Conservation (phyloP, 2,797 vertebrate species). For the Pyrocephalus nanus region DNA sequence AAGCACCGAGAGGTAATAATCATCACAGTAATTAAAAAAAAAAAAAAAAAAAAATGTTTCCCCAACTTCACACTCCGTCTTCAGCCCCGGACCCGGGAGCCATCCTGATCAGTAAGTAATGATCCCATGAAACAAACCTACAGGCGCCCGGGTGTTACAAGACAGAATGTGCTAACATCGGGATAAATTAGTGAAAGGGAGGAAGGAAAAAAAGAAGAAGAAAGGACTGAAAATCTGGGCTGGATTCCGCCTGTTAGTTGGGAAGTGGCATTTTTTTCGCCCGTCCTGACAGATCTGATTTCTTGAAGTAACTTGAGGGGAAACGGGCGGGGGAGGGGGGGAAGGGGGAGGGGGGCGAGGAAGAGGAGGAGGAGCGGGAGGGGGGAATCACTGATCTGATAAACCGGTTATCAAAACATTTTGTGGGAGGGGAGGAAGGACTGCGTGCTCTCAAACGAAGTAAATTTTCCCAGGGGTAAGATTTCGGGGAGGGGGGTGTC, state of each 20-base stretch:
- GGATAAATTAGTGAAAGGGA: slow-evolving; percentile 85
- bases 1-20: slow-evolving; percentile 72
- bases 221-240: slow-evolving; percentile 87
- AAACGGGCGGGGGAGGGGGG: not conserved
- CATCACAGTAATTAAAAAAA: slow-evolving; percentile 35
- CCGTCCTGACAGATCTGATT: slow-evolving; percentile 83
- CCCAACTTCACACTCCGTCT: slow-evolving; percentile 78
- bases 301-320: slow-evolving; percentile 80
- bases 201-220: slow-evolving; percentile 77
- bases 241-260: slow-evolving; percentile 85
- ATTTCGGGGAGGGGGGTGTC: not conserved
- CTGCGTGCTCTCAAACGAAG: slow-evolving; percentile 39
- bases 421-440: slow-evolving; percentile 25
- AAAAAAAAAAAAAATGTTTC: slow-evolving; percentile 23
- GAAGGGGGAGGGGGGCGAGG: not conserved
- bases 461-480: slow-evolving; percentile 53
- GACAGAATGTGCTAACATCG: slow-evolving; percentile 86
- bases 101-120: slow-evolving; percentile 84
- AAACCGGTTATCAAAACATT: slow-evolving; percentile 66
- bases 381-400: slow-evolving; percentile 57
- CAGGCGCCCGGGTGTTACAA: slow-evolving; percentile 84
- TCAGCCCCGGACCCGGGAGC: slow-evolving; percentile 79
- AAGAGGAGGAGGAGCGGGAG: not conserved
- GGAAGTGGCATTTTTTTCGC: slow-evolving; percentile 85
- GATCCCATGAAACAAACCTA: slow-evolving; percentile 83